Evolutionary conservation across 2,797 vertebrate genomes (phyloP).

Genomic region (Sebastes alutus): DNA sequence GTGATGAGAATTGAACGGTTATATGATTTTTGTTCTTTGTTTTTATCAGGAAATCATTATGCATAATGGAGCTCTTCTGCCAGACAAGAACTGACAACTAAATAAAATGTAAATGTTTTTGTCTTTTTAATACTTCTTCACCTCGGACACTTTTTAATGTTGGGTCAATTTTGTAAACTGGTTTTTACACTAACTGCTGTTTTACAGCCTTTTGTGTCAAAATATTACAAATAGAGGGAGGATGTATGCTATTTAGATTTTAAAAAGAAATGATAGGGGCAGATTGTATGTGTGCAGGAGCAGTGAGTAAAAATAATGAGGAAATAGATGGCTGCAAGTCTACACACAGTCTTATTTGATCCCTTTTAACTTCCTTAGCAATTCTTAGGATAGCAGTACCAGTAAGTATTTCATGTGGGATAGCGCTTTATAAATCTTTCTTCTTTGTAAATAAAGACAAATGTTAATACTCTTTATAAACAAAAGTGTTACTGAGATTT

Average conservation of each 20-base stretch:
- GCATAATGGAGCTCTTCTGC: conserved; percentile 28
- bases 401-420: background rate
- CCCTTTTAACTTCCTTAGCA: background rate
- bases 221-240: background rate
- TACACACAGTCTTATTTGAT: background rate
- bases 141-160: background rate
- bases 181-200: background rate
- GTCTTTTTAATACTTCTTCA: background rate
- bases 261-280: background rate
- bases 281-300: background rate
- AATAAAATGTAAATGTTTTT: background rate
- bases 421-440: conserved; percentile 17
- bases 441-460: conserved; percentile 73
- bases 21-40: background rate
- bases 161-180: background rate
- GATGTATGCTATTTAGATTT: background rate
- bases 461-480: conserved; percentile 34
- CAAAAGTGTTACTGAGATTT: background rate
- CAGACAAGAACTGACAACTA: background rate
- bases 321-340: background rate
- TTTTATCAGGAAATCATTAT: conserved; percentile 64
- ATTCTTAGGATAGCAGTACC: background rate
- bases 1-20: background rate
- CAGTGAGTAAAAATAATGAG: conserved; percentile 27
- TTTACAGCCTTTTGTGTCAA: background rate